phyloP scores from a whole-genome alignment of 2,797 vertebrate genomes.

The Onychomys torridus region DNA sequence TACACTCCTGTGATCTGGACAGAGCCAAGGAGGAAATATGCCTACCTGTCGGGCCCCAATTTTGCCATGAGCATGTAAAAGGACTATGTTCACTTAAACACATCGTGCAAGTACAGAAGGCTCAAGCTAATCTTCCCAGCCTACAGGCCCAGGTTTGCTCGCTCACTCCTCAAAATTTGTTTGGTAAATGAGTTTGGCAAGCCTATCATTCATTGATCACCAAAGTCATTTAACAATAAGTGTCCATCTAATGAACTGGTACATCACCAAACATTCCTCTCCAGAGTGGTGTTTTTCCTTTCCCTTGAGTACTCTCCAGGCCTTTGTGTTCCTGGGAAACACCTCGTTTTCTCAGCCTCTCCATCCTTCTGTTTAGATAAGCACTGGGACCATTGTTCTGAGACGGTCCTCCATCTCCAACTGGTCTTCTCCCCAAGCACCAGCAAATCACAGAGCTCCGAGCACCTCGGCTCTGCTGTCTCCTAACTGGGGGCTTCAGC shows the following conservation, averaged over 20 bases:
- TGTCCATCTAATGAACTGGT: slow-evolving; percentile 25
- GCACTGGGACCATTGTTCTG: slow-evolving; percentile 1
- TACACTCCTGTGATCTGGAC: neutral
- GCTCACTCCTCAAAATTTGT: neutral
- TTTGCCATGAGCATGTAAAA: neutral
- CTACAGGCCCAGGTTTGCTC: neutral
- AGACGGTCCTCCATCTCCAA: slow-evolving; percentile 39
- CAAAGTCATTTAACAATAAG: slow-evolving; percentile 17
- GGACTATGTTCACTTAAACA: neutral
- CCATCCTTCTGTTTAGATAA: slow-evolving; percentile 47
- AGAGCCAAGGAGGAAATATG: neutral
- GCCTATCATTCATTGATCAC: neutral
- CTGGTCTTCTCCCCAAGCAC: neutral
- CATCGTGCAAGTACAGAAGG: neutral
- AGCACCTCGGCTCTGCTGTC: slow-evolving; percentile 40
- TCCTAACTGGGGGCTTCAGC: slow-evolving; percentile 68
- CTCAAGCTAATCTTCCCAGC: neutral
- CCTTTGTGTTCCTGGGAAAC: slow-evolving; percentile 31
- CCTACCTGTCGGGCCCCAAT: neutral
- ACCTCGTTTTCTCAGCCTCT: neutral
- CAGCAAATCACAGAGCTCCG: neutral
- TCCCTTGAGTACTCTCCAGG: neutral
- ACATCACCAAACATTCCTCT: neutral
- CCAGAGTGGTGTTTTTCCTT: neutral
- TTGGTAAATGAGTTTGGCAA: slow-evolving; percentile 13